phyloP scores from a whole-genome alignment of 2,888 invertebrate species.

The Ashinkailepas kermadecensis region DNA sequence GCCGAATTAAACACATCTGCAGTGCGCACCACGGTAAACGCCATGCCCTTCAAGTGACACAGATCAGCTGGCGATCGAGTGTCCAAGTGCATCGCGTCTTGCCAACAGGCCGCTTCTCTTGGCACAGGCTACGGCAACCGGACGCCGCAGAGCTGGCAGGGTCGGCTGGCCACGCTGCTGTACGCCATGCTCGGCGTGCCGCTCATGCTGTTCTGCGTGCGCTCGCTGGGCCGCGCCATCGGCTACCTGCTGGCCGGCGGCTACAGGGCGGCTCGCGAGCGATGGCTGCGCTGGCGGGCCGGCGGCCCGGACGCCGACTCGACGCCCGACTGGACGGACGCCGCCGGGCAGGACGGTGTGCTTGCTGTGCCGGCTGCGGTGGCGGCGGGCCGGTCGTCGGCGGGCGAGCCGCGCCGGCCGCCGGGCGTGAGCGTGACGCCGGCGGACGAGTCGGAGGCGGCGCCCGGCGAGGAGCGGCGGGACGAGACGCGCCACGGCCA shows the following conservation, averaged over 20 bases:
- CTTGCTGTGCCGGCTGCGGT: background rate
- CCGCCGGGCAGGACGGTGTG: background rate
- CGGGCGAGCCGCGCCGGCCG: too few species aligned
- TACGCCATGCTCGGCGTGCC: slow-evolving; percentile 86
- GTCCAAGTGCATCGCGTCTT: too few species aligned
- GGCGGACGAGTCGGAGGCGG: too few species aligned
- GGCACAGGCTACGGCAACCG: slow-evolving; percentile 74
- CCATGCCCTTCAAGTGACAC: too few species aligned
- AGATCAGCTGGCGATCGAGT: too few species aligned
- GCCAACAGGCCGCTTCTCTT: slow-evolving; percentile 20
- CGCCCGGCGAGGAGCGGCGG: too few species aligned
- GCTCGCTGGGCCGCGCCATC: slow-evolving; percentile 71
- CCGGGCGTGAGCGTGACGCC: too few species aligned
- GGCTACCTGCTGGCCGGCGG: slow-evolving; percentile 39
- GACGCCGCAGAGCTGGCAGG: slow-evolving; percentile 70
- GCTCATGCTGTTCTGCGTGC: slow-evolving; percentile 73
- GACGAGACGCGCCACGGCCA: background rate
- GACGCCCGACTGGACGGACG: background rate
- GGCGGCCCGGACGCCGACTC: background rate
- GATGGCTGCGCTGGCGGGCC: background rate
- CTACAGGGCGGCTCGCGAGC: background rate
- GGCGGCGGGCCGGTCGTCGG: background rate
- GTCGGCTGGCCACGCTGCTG: slow-evolving; percentile 73
- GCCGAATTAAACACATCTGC: too few species aligned
- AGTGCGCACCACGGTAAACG: too few species aligned